Conservation (phyloP, 2,113 vertebrate species). For the Siniperca chuatsi region DNA sequence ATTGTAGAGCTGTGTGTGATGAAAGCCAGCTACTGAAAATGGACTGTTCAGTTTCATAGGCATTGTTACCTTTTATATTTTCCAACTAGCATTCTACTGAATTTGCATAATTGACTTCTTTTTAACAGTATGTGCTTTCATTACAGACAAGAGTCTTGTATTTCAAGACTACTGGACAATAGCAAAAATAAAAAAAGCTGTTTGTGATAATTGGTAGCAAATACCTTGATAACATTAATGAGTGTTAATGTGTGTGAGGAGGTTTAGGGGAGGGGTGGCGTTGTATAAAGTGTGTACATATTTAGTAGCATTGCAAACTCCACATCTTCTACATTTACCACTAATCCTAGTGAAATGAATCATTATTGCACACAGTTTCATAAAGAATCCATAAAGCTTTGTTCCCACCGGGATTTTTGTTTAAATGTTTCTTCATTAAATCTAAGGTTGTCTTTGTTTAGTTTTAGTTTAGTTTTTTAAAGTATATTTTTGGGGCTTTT, state of each 20-base stretch:
- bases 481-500: background rate
- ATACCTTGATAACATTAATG: background rate
- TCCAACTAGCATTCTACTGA: background rate
- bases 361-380: background rate
- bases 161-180: conserved; percentile 6
- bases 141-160: background rate
- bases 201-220: background rate
- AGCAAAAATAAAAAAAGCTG: background rate
- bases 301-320: background rate
- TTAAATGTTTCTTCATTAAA: background rate
- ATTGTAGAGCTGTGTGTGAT: conserved; percentile 9
- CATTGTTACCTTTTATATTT: background rate
- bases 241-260: background rate
- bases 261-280: no score
- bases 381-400: background rate
- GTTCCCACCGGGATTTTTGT: background rate
- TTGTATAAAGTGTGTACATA: background rate
- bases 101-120: conserved; percentile 14
- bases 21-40: conserved; percentile 19
- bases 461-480: no score
- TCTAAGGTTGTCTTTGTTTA: background rate
- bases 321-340: background rate
- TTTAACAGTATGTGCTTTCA: background rate
- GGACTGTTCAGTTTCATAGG: conserved; percentile 1
- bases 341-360: background rate